phyloP scores from a whole-genome alignment of 2,888 invertebrate genomes.

The Tillus elongatus region DNA sequence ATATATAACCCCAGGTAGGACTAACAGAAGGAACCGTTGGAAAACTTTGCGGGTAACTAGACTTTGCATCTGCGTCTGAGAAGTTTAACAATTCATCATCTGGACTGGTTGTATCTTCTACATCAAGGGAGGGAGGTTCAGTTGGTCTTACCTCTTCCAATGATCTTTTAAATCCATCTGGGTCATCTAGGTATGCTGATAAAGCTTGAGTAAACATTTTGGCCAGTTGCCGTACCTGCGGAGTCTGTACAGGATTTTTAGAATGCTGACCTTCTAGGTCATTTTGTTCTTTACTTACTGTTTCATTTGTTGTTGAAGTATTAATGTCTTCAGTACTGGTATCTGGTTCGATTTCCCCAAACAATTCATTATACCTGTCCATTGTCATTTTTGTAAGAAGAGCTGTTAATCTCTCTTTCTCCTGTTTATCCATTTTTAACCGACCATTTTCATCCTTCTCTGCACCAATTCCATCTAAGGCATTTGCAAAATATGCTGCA shows the following conservation, averaged over 20 bases:
- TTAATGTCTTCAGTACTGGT: constrained; percentile 20
- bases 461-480: constrained; percentile 49
- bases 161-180: constrained; percentile 68
- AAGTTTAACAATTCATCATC: constrained; percentile 71
- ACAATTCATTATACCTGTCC: constrained; percentile 51
- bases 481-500: constrained; percentile 71
- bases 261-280: constrained; percentile 56
- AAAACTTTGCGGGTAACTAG: constrained; percentile 29
- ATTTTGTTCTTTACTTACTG: too few relatives aligned
- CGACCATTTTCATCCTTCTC: constrained; percentile 32
- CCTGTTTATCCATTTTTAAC: constrained; percentile 23
- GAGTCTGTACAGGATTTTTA: constrained; percentile 51
- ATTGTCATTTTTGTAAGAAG: constrained; percentile 59
- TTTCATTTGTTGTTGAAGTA: too few relatives aligned
- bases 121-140: constrained; percentile 50
- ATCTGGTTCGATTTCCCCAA: constrained; percentile 28
- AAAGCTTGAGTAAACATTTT: constrained; percentile 78
- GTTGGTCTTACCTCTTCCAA: constrained; percentile 71
- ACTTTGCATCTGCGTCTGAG: constrained; percentile 53
- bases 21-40: constrained; percentile 42
- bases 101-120: constrained; percentile 40
- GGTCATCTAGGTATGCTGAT: constrained; percentile 73
- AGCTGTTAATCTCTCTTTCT: constrained; percentile 46
- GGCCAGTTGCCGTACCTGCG: constrained; percentile 69
- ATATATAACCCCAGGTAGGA: constrained; percentile 36